These are phyloP conservation scores for Ameiurus melas DNA, from an alignment of 2,113 vertebrate species.

Conservation along the genomic window DNA sequence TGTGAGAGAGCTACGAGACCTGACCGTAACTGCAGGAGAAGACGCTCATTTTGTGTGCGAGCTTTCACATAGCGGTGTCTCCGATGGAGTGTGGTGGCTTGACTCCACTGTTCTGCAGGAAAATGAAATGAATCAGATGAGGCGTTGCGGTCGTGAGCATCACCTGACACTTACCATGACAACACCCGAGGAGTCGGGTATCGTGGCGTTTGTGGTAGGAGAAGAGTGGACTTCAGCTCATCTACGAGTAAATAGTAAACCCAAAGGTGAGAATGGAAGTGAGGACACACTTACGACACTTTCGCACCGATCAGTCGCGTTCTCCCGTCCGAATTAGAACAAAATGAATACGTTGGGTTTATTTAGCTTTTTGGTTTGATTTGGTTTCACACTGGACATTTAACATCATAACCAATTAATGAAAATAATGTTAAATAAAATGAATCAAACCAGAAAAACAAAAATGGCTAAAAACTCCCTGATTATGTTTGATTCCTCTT, in stretches of 20 bases:
- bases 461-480: too few species aligned
- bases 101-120: conserved; percentile 79
- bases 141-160: conserved; percentile 81
- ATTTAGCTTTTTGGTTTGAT: not conserved
- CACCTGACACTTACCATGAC: conserved; percentile 89
- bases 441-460: not conserved
- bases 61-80: conserved; percentile 80
- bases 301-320: not conserved
- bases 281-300: not conserved
- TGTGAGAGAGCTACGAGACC: conserved; percentile 79
- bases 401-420: too few species aligned
- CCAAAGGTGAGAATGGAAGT: conserved; percentile 69
- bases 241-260: conserved; percentile 77
- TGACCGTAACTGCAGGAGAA: conserved; percentile 81
- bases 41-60: conserved; percentile 88
- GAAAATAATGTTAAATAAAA: not conserved
- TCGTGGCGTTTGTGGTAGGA: conserved; percentile 69
- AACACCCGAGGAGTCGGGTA: conserved; percentile 85
- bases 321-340: not conserved
- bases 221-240: conserved; percentile 68
- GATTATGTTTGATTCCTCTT: not conserved
- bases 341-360: not conserved
- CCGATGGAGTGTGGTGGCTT: conserved; percentile 84
- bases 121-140: conserved; percentile 90
- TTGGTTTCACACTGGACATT: not conserved